Conservation (phyloP, 2,113 vertebrate genomes). For the Garra rufa region DNA sequence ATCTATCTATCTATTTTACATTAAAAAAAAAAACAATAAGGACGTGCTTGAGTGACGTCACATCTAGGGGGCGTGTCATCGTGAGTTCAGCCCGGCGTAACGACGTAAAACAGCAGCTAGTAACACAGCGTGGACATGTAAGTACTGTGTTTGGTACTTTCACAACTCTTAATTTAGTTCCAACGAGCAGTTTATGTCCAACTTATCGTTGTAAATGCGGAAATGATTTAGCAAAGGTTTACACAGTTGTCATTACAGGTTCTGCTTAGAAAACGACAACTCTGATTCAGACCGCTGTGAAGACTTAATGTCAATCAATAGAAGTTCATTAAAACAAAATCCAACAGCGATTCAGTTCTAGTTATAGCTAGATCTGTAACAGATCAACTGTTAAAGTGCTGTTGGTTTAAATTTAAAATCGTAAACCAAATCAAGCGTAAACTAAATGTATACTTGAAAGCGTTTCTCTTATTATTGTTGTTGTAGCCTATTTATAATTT, state of each 20-base stretch:
- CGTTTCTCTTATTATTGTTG: background rate
- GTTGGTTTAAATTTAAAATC: background rate
- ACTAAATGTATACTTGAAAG: background rate
- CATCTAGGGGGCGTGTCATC: conserved; percentile 7
- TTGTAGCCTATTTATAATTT: background rate
- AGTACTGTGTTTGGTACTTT: conserved; percentile 2
- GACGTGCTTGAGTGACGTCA: background rate
- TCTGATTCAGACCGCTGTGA: background rate
- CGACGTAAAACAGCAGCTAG: background rate
- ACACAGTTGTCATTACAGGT: background rate
- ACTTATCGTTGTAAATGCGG: background rate
- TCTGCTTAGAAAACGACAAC: background rate
- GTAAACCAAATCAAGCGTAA: background rate
- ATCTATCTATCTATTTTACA: too few relatives aligned
- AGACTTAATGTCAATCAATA: background rate
- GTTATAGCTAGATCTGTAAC: background rate
- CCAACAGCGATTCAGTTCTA: background rate
- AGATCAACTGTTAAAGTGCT: background rate
- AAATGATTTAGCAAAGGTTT: background rate
- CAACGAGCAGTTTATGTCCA: background rate
- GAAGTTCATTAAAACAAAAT: background rate
- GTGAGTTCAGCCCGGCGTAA: background rate
- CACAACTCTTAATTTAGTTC: background rate
- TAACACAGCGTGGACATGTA: conserved; percentile 23
- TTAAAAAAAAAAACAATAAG: too few relatives aligned